These are phyloP conservation scores for Sebastiscus tertius DNA, from an alignment of 2,797 vertebrate genomes.

Conservation along the genomic window DNA sequence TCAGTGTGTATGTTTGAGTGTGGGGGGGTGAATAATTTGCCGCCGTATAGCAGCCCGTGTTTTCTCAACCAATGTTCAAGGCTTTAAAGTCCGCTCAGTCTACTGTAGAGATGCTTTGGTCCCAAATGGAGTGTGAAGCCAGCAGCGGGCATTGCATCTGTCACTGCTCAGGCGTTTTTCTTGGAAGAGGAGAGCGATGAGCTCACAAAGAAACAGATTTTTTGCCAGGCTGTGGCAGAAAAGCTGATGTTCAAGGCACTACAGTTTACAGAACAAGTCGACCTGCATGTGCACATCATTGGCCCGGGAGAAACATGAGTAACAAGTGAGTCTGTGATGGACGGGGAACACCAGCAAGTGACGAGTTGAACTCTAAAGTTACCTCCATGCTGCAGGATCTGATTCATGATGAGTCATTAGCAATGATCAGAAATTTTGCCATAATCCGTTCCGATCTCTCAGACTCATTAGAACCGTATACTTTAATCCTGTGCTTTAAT, in stretches of 20 bases:
- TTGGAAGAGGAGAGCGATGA: conserved; percentile 54
- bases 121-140: conserved; percentile 60
- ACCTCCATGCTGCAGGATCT: neutral
- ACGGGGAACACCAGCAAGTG: conserved; percentile 11
- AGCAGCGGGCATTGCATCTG: conserved; percentile 35
- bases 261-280: conserved; percentile 19
- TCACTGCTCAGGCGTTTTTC: conserved; percentile 41
- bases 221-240: conserved; percentile 19
- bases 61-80: conserved; percentile 19
- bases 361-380: neutral
- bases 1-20: neutral
- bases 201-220: conserved; percentile 41
- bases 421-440: neutral
- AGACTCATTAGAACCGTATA: neutral
- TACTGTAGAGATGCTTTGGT: conserved; percentile 9
- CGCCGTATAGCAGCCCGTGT: neutral
- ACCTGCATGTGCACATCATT: neutral
- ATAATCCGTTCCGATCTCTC: neutral
- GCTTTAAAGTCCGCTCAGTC: conserved; percentile 26
- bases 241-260: conserved; percentile 11
- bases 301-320: neutral
- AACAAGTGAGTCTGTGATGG: conserved; percentile 13
- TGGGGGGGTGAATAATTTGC: conserved; percentile 20
- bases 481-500: neutral
- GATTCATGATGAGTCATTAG: conserved; percentile 15